Base-by-base conservation (phyloP, 2,113 vertebrate genomes). In the Xenotilapia longispinis region DNA sequence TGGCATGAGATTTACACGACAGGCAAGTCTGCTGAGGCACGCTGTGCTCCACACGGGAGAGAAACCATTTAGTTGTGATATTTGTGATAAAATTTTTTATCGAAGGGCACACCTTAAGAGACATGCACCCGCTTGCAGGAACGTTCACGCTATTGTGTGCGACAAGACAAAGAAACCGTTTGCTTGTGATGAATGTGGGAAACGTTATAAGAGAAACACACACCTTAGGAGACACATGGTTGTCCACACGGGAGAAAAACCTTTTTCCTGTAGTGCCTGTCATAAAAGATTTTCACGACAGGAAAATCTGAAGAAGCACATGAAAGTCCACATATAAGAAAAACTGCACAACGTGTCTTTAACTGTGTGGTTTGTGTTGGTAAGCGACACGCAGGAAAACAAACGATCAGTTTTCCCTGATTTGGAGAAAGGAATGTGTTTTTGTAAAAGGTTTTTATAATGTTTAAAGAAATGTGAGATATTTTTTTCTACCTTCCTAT, bases 381-480 rank as follows among this genome's bases (percentile, higher is more conserved):
- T 19, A 63, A 36, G 28, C 4, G 9, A 63, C 31, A 63, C 2
- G 17, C 15, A 19, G 17, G 15, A 17, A 60, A 33, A 60, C 28
- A 60, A 31, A 33, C 0, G 1, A 33, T 33, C 15, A 0, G 28
- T 10, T 60, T 58, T 17, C 1, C 55, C 55, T 58, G 26, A 31
- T 58, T 58, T 31, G 7, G 26, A 58, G 55, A 17, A 58, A 58
- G 7, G 17, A 58, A 58, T 31, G 0, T 15, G 26, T 31, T 31
- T 58, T 58, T 6, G 26, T 15, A 9, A 9, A 31, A 31, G 26
- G 0, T 31, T 58, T 58, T 58, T 31, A 31, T 31, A 58, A 58
- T 58, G 55, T 31, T 31, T 58, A 58, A 31, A 15, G 55, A 58
- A 58, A 58, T 58, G 55, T 58, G 55, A 58, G 2, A 2, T 58